These are phyloP conservation scores for Thaumetopoea pityocampa DNA, from an alignment of 1,140 invertebrate genomes.

Conservation along the genomic window DNA sequence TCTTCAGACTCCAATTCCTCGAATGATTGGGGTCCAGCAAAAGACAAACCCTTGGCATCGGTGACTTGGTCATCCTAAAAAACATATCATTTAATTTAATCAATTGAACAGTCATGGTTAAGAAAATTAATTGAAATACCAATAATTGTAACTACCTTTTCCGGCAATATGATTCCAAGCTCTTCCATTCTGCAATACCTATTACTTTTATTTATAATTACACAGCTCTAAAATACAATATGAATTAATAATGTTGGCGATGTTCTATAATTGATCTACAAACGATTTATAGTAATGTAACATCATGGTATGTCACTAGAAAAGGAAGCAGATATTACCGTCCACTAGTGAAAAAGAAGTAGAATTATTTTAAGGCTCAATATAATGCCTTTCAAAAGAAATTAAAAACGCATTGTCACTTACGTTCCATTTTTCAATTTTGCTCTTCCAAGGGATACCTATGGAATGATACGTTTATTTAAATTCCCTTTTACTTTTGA, in stretches of 20 bases:
- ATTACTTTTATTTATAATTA: not conserved
- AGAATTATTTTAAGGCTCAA: no score
- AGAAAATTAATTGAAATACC: not conserved
- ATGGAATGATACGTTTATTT: not conserved
- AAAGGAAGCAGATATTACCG: no score
- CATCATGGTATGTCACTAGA: no score
- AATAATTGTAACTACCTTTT: constrained; percentile 45
- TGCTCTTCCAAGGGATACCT: no score
- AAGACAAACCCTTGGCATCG: constrained; percentile 57
- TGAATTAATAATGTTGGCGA: no score
- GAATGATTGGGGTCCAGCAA: constrained; percentile 61
- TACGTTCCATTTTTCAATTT: constrained; percentile 10
- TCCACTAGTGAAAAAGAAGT: no score
- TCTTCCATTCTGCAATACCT: constrained; percentile 62
- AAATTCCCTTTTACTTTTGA: no score
- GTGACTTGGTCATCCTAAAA: constrained; percentile 67
- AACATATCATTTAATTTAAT: no score
- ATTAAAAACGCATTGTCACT: constrained; percentile 25
- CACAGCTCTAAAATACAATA: no score
- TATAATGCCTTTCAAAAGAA: no score
- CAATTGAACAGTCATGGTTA: constrained; percentile 10
- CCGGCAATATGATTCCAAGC: constrained; percentile 66
- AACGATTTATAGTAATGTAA: no score
- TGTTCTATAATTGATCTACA: no score
- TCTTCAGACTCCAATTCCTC: constrained; percentile 92